Evolutionary conservation across 2,888 invertebrate genomes (phyloP).

Genomic region (Cephus runcator): DNA sequence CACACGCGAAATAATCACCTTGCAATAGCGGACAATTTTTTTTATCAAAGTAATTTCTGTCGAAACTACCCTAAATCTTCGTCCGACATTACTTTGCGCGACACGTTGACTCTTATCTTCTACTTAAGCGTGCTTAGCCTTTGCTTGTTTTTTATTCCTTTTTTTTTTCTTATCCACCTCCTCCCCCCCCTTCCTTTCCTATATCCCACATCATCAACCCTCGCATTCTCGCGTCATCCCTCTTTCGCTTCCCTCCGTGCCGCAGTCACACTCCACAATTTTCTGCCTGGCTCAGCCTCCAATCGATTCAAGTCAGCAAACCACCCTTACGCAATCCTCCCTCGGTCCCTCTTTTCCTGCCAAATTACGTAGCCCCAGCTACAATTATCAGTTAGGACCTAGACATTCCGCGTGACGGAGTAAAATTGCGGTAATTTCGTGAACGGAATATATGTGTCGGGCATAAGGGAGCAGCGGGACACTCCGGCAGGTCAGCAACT

Average conservation of each 20-base stretch:
- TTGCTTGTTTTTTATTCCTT: neutral
- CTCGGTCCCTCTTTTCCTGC: neutral
- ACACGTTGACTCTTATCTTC: neutral
- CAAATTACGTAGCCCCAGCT: neutral
- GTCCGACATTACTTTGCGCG: neutral
- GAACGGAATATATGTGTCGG: neutral
- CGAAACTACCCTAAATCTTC: neutral
- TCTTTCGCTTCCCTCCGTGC: neutral
- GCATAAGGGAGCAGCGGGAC: neutral
- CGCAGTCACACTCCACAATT: neutral
- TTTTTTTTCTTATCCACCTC: neutral
- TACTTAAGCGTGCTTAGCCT: neutral
- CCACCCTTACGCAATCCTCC: neutral
- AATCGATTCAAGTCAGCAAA: neutral
- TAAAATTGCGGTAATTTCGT: neutral
- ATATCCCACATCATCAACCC: neutral
- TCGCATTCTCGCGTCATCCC: neutral
- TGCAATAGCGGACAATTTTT: neutral
- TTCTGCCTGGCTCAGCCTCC: neutral
- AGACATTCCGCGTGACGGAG: neutral
- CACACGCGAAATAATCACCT: neutral
- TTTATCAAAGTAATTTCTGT: neutral
- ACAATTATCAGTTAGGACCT: neutral
- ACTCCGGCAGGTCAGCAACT: neutral
- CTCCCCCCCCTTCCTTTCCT: no score